Evolutionary conservation across 64 coral and sea anemone genomes (phyloP), one percentile per base, ranked within the genome.

Genomic region (Montipora efflorescens): DNA sequence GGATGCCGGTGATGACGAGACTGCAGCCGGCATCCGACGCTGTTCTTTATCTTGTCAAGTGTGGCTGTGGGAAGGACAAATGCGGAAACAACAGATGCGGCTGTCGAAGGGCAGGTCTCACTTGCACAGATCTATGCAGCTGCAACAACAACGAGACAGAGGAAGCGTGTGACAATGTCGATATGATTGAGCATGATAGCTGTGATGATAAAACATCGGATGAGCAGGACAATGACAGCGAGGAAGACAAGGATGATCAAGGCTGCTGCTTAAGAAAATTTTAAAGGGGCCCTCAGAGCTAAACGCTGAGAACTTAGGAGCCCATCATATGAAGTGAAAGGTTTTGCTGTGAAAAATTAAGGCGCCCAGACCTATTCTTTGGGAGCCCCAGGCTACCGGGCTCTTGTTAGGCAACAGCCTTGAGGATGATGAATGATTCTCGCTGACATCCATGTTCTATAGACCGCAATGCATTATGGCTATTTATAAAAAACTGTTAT

Each of bases 31-130:
- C 92, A 81, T 78, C 92, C 20, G 92, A 94, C 45, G 86, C 86
- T 58, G 77, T 94, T 73, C 83, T 94, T 66, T 64, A 89, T 89
- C 85, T 94, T 59, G 82, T 94, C 47, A 94, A 94, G 85, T 89
- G 92, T 83, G 92, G 92, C 61, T 94, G 92, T 89, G 49, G 14
- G 75, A 94, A 94, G 67, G 82, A 76, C 57, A 88, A 66, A 80
- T 94, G 92, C 77, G 1, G 70, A 64, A 94, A 74, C 49, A 94
- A 94, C 75, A 87, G 67, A 11, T 94, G 92, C 13, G 57, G 59
- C 19, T 94, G 92, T 82, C 84, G 67, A 47, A 94, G 47, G 78
- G 76, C 85, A 1, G 92, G 92, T 48, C 67, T 94, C n/a, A 75
- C 12, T 8, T 94, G 92, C 86, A 94, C 92, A 47, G 92, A 59